Conservation (phyloP, 2,888 invertebrate species). For the Augochlorella aurata region DNA sequence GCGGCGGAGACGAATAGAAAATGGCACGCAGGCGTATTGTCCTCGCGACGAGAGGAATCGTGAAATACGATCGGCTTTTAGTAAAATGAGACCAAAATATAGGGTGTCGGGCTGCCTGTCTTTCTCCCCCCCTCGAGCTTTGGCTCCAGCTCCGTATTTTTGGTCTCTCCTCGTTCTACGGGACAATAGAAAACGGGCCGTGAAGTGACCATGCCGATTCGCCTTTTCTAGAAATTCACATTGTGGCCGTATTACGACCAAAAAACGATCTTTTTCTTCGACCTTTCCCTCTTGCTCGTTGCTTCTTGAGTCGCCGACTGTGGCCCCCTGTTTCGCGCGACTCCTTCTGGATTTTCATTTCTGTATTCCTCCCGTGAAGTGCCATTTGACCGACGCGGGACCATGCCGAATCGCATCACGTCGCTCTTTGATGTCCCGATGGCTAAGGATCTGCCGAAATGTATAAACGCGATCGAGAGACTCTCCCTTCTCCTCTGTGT, state of each 20-base stretch:
- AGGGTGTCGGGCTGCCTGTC: constrained; percentile 68
- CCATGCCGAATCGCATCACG: constrained; percentile 51
- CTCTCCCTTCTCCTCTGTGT: constrained; percentile 11
- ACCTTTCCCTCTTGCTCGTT: not conserved
- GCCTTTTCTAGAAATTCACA: constrained; percentile 56
- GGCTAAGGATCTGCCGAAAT: constrained; percentile 10
- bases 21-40: constrained; percentile 69
- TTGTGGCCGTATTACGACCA: constrained; percentile 44
- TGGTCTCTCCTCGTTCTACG: constrained; percentile 37
- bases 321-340: not conserved
- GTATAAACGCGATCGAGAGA: constrained; percentile 37
- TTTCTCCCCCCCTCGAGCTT: constrained; percentile 28
- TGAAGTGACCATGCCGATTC: constrained; percentile 75
- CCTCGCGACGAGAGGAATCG: constrained; percentile 71
- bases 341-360: constrained; percentile 42
- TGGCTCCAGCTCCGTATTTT: constrained; percentile 30
- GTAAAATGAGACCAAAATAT: constrained; percentile 80
- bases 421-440: constrained; percentile 43
- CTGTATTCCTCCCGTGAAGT: constrained; percentile 51
- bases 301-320: not conserved
- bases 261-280: constrained; percentile 47
- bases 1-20: constrained; percentile 61
- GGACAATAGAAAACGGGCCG: constrained; percentile 65
- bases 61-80: constrained; percentile 81
- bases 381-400: constrained; percentile 43